Conservation (phyloP, 2,888 invertebrate genomes). For the Callyntrura guangdongensis region DNA sequence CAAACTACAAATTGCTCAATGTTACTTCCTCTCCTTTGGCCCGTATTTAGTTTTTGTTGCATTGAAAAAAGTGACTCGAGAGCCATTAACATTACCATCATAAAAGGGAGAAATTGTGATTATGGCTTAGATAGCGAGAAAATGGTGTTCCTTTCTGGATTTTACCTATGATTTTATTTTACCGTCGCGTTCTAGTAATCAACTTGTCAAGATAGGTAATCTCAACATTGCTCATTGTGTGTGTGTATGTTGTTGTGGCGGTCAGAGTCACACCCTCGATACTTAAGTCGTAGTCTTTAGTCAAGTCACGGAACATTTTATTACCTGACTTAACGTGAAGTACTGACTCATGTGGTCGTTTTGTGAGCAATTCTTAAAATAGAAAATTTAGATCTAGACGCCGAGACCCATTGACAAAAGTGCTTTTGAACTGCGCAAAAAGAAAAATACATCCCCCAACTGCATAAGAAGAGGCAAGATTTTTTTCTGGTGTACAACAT, state of each 20-base stretch:
- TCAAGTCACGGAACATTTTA: background rate
- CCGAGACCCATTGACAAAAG: background rate
- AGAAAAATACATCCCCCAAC: background rate
- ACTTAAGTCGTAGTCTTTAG: background rate
- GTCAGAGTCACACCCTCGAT: background rate
- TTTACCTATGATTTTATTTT: background rate
- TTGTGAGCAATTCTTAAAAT: background rate
- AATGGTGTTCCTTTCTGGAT: constrained; percentile 45
- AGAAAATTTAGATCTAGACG: no score
- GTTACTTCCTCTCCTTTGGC: background rate
- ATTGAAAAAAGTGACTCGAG: background rate
- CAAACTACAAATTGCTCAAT: constrained; percentile 42
- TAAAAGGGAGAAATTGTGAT: constrained; percentile 10
- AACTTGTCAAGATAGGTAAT: constrained; percentile 51
- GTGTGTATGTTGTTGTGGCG: background rate
- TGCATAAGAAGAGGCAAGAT: background rate
- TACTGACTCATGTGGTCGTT: background rate
- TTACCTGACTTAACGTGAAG: background rate
- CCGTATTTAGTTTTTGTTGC: background rate
- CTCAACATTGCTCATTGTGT: constrained; percentile 7
- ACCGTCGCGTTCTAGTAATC: constrained; percentile 24
- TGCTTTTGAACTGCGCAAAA: background rate
- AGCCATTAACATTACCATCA: background rate
- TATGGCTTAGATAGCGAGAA: constrained; percentile 18
- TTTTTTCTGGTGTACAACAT: no score